phyloP scores from a whole-genome alignment of 2,888 invertebrate species.

The Plutella xylostella region DNA sequence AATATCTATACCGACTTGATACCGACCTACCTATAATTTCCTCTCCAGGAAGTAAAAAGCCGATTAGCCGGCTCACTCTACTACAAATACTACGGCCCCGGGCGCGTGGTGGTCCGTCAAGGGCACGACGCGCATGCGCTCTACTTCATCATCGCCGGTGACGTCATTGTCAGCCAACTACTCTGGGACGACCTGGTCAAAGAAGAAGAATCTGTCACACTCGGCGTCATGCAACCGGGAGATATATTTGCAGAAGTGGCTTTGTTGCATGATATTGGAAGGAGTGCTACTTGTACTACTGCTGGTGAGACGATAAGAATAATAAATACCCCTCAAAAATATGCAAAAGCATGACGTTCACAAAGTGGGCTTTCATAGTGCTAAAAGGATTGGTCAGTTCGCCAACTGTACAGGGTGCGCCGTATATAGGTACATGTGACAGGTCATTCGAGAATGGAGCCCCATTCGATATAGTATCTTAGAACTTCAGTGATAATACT shows the following conservation, averaged over 20 bases:
- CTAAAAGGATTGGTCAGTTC: not conserved
- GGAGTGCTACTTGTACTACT: not conserved
- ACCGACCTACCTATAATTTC: no score
- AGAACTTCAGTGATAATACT: not conserved
- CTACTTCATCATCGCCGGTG: constrained; percentile 75
- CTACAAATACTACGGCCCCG: constrained; percentile 71
- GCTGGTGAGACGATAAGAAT: not conserved
- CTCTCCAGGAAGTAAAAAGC: constrained; percentile 66
- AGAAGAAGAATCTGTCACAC: constrained; percentile 50
- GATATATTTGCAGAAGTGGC: constrained; percentile 78
- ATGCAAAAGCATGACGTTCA: no score
- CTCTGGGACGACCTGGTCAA: constrained; percentile 62
- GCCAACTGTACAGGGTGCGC: no score
- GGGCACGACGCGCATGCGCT: constrained; percentile 70
- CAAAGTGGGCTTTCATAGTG: not conserved
- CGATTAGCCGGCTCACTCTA: constrained; percentile 71
- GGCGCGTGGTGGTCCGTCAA: constrained; percentile 72
- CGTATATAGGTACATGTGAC: not conserved
- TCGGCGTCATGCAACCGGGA: constrained; percentile 66
- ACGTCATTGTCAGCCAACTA: constrained; percentile 55
- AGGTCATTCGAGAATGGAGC: no score
- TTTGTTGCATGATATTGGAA: constrained; percentile 50
- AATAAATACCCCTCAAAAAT: no score
- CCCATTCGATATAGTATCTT: not conserved
- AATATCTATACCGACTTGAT: no score